Base-by-base conservation (phyloP, 1,140 invertebrate genomes). In the Lanistes nyassanus region DNA sequence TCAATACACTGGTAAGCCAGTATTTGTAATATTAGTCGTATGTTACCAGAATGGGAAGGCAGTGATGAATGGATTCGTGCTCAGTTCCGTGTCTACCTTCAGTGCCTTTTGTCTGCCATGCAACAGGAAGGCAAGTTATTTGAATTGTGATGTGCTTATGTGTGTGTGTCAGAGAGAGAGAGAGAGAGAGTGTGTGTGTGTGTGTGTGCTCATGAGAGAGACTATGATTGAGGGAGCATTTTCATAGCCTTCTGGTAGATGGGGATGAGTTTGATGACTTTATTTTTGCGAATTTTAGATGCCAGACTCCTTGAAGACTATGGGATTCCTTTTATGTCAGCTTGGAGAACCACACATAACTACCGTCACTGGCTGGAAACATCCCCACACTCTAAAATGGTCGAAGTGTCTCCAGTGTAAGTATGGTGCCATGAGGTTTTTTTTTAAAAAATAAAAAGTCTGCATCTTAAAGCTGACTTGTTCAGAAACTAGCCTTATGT, bases 31-130 rank as follows among this genome's bases (percentile, higher is more conserved):
- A 16, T 47, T 1, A 47, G 0, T 47, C 19, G 1, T 60, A 16
- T 60, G 9, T 60, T 60, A 60, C 9, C 83, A 90, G 90, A 93
- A 47, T 96, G 94, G 94, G 95, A 97, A 90, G 96, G 96, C 26
- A 95, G 95, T 37, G 96, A 98, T 85, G 94, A 97, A 82, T 99
- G 98, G 98, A 94, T 99, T 56, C 90, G 98, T 80, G 93, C 96
- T 55, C 97, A 99, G 87, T 99, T 99, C 89, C 93, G 94, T 80
- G 93, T 94, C 65, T 99, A 99, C 88, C 91, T 98, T 56, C 90
- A 98, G 75, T 95, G 95, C 80, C 90, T 99, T 47, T 85, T 99
- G 73, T 84, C 86, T 31, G 84, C 86, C 11, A 81, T 88, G 36
- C 70, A 53, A 39, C 67, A 67, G 58, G 82, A 82, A 71, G 80